Conservation (phyloP, 2,888 invertebrate genomes). For the Synanthedon vespiformis region DNA sequence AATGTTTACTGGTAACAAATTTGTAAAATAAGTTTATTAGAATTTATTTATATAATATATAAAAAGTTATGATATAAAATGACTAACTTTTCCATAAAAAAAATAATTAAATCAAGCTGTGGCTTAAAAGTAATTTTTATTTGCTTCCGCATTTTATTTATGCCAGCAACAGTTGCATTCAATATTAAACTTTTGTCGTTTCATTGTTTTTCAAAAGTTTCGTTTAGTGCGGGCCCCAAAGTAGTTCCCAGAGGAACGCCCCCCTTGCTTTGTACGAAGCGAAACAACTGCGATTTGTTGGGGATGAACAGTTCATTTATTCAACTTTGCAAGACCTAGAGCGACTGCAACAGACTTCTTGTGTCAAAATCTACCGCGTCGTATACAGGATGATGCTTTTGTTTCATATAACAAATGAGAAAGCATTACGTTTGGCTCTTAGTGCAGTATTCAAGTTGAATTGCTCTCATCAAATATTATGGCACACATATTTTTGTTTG, state of each 20-base stretch:
- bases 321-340: conserved; percentile 7
- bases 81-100: too few relatives aligned
- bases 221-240: not conserved
- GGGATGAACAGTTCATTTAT: conserved; percentile 14
- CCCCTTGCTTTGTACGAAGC: conserved; percentile 2
- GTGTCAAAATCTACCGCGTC: conserved; percentile 1
- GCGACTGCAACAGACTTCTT: conserved; percentile 3
- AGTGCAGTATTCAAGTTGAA: not conserved
- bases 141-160: not conserved
- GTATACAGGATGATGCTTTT: not conserved
- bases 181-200: conserved; percentile 1
- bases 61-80: too few relatives aligned
- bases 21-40: too few relatives aligned
- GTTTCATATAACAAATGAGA: not conserved
- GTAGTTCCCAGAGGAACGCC: not conserved
- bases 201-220: conserved; percentile 1
- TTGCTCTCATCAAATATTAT: not conserved
- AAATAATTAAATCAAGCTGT: too few relatives aligned
- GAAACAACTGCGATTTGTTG: conserved; percentile 8
- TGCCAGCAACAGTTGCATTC: not conserved
- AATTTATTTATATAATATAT: too few relatives aligned
- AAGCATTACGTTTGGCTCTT: not conserved
- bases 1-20: too few relatives aligned
- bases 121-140: not conserved
- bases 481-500: not conserved